Evolutionary conservation across 1,140 invertebrate species (phyloP).

Genomic region (Drosophila santomea): DNA sequence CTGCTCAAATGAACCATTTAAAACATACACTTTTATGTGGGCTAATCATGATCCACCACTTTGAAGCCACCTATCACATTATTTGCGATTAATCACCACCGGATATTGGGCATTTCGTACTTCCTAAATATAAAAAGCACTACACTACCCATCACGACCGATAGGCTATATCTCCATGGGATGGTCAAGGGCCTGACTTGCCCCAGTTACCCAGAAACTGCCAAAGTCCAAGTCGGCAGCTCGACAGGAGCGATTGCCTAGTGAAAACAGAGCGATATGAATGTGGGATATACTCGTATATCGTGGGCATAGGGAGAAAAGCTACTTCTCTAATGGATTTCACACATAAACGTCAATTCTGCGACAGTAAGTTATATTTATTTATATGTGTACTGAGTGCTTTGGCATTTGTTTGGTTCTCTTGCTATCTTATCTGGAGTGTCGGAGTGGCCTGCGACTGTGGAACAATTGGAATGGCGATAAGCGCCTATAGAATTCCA

Average conservation of each 20-base stretch:
- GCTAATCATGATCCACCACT: not conserved
- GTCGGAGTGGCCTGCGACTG: slow-evolving; percentile 15
- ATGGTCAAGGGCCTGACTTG: slow-evolving; percentile 19
- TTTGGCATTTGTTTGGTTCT: slow-evolving; percentile 31
- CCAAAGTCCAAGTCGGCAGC: slow-evolving; percentile 17
- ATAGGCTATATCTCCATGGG: not conserved
- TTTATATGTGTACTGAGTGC: slow-evolving; percentile 18
- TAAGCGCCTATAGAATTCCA: slow-evolving; percentile 46
- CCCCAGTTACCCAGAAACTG: slow-evolving; percentile 29
- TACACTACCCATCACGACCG: not conserved
- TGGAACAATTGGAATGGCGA: slow-evolving; percentile 32
- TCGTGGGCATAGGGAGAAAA: not conserved
- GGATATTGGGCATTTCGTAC: not conserved
- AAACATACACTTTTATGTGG: not conserved
- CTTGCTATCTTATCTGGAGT: slow-evolving; percentile 54
- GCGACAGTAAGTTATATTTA: slow-evolving; percentile 15
- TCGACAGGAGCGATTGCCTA: slow-evolving; percentile 9
- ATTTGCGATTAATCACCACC: not conserved
- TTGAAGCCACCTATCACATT: not conserved
- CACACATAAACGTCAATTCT: slow-evolving; percentile 10
- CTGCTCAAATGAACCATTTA: not conserved
- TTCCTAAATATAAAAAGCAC: not conserved
- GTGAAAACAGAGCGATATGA: slow-evolving; percentile 22
- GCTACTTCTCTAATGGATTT: slow-evolving; percentile 9
- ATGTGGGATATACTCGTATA: not conserved